phyloP scores from a whole-genome alignment of 1,140 invertebrate genomes.

The Gyrodactylus salaris region DNA sequence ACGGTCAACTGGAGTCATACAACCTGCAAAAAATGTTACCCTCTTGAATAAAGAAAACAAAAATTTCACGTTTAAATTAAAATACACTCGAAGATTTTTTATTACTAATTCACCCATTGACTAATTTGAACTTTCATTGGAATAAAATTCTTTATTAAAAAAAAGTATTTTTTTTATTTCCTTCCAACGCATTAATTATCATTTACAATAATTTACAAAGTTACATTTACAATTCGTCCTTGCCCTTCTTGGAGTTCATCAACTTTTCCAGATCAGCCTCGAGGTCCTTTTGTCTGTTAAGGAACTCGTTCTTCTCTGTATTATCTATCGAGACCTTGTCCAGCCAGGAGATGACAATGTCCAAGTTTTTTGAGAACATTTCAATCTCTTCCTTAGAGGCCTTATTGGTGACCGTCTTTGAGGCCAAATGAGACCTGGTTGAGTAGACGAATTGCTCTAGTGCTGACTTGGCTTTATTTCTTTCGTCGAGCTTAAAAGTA shows the following conservation, averaged over 20 bases:
- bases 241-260: neutral
- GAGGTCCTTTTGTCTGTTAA: neutral
- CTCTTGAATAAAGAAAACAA: too few relatives aligned
- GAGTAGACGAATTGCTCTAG: neutral
- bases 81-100: too few relatives aligned
- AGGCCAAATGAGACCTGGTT: neutral
- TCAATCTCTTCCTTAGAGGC: neutral
- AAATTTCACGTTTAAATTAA: too few relatives aligned
- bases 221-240: neutral
- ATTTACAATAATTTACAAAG: too few relatives aligned
- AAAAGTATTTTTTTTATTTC: too few relatives aligned
- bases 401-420: neutral
- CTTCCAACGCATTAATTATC: too few relatives aligned
- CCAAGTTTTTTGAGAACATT: neutral
- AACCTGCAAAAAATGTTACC: too few relatives aligned
- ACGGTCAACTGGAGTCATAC: too few relatives aligned
- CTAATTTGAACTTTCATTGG: too few relatives aligned
- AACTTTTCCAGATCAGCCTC: neutral
- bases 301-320: neutral
- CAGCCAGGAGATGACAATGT: neutral
- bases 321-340: neutral
- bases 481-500: neutral
- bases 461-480: neutral
- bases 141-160: too few relatives aligned
- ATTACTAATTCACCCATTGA: too few relatives aligned